Base-by-base conservation (phyloP, 2,888 invertebrate genomes). In the Idaea biselata region DNA sequence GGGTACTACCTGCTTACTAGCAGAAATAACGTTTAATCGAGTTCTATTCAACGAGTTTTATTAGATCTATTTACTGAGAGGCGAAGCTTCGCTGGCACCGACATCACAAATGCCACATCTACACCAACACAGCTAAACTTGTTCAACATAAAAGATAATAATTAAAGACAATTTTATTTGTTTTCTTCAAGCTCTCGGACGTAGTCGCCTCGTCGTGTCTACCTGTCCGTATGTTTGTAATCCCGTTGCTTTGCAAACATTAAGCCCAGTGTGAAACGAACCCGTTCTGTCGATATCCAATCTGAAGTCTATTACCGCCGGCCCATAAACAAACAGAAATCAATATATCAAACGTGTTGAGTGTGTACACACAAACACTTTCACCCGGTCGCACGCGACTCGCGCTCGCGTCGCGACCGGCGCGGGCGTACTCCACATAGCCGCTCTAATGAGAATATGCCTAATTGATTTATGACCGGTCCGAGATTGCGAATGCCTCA, bases 391-490 rank as follows among this genome's bases (percentile, higher is more conserved):
- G 84, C 86, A 84, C 86, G 84, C 86, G 82, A 80, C 75, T 68
- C 55, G 56, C 61, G 62, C 25, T 25, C 25, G 25, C 44, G 60
- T 18, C 71, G 69, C 68, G 68, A 69, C 70, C 78, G 81, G 83
- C 87, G 84, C 86, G 88, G 70, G 70, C 81, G 89, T 44, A 14
- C 44, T 14, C 14, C 44, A 90, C 90, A 90, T 86, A 86, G 82
- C 81, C 77, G 78, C 79, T 84, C 72, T 89, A 89, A 89, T 89
- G 89, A 89, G 89, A 84, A 87, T 86, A 82, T 83, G 70, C 82
- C 80, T 84, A 87, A 86, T 88, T 88, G 87, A 90, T 89, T 89
- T 89, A 89, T 87, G 80, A 74, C 68, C 57, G 66, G 67, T 68
- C 69, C 71, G 67, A 71, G 72, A 74, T 73, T 75, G 73, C 71